These are phyloP conservation scores for Drosophila burlai DNA, from an alignment of 1,140 invertebrate species.

Conservation along the genomic window DNA sequence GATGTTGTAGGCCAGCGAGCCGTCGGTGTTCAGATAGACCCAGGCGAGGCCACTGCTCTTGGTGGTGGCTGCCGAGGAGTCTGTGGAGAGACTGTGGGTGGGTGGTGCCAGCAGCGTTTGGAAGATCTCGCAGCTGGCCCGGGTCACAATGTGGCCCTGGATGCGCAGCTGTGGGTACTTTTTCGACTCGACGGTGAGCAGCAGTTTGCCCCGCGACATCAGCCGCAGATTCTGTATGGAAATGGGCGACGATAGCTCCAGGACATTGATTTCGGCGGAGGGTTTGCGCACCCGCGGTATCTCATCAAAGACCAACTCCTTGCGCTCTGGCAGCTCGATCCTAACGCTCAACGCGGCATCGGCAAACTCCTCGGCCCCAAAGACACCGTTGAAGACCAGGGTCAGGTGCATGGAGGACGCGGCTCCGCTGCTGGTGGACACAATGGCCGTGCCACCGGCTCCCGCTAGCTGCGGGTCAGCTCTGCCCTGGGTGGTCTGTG, in stretches of 20 bases:
- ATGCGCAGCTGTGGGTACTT: constrained; percentile 88
- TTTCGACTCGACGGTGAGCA: constrained; percentile 89
- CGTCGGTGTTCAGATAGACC: constrained; percentile 91
- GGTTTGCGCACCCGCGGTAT: constrained; percentile 88
- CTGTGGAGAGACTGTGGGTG: constrained; percentile 77
- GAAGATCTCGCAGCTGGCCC: constrained; percentile 92
- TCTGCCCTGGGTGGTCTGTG: constrained; percentile 84
- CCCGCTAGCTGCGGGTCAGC: constrained; percentile 86
- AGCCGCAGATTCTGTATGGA: constrained; percentile 89
- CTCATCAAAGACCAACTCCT: constrained; percentile 90
- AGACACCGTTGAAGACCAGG: constrained; percentile 93
- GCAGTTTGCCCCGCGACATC: constrained; percentile 89
- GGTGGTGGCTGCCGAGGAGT: constrained; percentile 49
- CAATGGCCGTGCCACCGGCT: constrained; percentile 93
- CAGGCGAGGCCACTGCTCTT: constrained; percentile 90
- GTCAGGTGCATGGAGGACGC: constrained; percentile 93
- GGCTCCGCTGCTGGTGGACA: constrained; percentile 91
- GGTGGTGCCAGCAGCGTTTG: constrained; percentile 87
- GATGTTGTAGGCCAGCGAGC: constrained; percentile 90
- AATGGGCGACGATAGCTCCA: constrained; percentile 91
- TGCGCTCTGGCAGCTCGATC: constrained; percentile 89
- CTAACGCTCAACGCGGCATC: constrained; percentile 90
- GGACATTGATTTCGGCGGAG: constrained; percentile 90
- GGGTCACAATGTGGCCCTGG: constrained; percentile 89
- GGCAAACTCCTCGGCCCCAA: constrained; percentile 88